Evolutionary conservation across 2,797 vertebrate genomes (phyloP), one percentile per base, ranked within the genome.

Genomic region (Mormyrops attenuatus): DNA sequence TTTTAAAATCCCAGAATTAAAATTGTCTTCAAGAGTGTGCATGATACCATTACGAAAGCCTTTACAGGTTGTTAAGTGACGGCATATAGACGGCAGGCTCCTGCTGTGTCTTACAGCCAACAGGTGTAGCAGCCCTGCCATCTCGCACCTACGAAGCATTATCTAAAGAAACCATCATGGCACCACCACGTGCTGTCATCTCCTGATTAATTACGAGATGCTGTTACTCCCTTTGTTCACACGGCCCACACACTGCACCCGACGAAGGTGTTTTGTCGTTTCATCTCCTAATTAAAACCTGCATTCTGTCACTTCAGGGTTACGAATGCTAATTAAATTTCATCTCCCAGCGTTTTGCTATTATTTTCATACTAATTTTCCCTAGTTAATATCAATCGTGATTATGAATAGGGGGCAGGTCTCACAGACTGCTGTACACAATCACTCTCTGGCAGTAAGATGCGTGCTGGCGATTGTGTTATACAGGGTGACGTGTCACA

Each of bases 291-390:
- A 86, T 86, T 53, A 80, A 80, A 80, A 41, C 38, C 73, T 17
- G 22, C 13, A 53, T 86, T 86, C 22, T 86, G 84, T 52, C 38
- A 80, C 47, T 52, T 85, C 22, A 22, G 17, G n/a, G 84, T 30
- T 86, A 86, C 26, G 30, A 86, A 15, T 52, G 22, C 47, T 53
- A 86, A 86, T 86, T 86, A 86, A 86, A 52, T 86, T 52, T 1
- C 26, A 34, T 50, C 84, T 53, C 47, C 47, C 44, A 53, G 49
- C 11, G n/a, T 52, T 30, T 52, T 52, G 22, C 8, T 17, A 26
- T 86, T 86, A 80, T 86, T 86, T 86, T 86, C 13, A 17, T 86
- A 86, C 22, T 86, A 86, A 86, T 86, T 86, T 85, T 52, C 50
- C 22, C 11, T 44, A 50, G 47, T 22, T 86, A 86, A 86, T 52